Base-by-base conservation (phyloP, 2,113 vertebrate species). In the Macroglossus sobrinus region DNA sequence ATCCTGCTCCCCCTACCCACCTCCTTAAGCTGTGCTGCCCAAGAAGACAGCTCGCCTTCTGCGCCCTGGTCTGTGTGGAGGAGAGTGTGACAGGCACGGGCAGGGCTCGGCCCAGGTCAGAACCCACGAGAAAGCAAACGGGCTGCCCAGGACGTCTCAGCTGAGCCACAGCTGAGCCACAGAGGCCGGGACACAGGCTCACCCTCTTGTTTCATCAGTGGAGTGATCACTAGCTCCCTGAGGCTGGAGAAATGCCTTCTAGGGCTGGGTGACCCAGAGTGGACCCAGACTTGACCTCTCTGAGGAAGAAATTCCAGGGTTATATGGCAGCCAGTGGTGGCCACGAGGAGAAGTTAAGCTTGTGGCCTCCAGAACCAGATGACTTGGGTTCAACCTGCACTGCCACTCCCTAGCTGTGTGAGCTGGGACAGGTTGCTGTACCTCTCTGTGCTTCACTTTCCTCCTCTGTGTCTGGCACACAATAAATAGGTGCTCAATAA, bases 281-380 rank as follows among this genome's bases (percentile, higher is more conserved):
- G 55, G 55, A 45, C 30, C 40, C 80, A 45, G 43, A 47, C 10
- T 26, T 9, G 2, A 26, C 80, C 45, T 12, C 57, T 5, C n/a
- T 33, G n/a, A 24, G 57, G 45, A 55, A 76, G 43, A 33, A 28
- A 35, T 26, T 45, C 43, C 28, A 35, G 59, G 53, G n/a, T n/a
- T 0, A 0, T 33, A 28, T 7, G 45, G 57, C 35, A 10, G 35
- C 35, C 0, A 0, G 35, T 26, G 35, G 30, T 3, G 22, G 64
- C 66, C 14, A 30, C 16, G 38, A 22, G 1, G 30, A 59, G 19
- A 3, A 28, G 30, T 40, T 33, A 57, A 55, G 14, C 35, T 2
- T 2, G 35, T 40, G 59, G 74, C 59, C 45, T 66, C 72, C 18
- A 78, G 63, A 57, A 45, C 33, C 30, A n/a, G 50, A 6, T 24